A percentile compares a stretch with the other conserved stretches of the same genome.
These are phyloP conservation scores for Paraescarpia echinospica DNA, from an alignment of 1,140 invertebrate genomes.

Conservation along the genomic window DNA sequence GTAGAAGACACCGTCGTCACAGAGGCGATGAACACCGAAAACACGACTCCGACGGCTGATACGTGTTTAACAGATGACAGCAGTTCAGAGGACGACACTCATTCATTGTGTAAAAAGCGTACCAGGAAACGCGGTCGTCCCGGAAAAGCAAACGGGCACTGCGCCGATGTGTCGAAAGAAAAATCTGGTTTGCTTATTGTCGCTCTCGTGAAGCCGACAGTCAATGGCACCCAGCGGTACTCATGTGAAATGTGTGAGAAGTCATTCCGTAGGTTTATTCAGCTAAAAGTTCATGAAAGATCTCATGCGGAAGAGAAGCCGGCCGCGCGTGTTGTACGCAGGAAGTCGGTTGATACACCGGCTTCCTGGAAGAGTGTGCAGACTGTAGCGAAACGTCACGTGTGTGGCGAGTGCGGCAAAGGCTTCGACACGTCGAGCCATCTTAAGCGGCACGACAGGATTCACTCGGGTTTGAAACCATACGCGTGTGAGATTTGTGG, in stretches of 20 bases:
- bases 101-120: background rate
- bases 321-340: background rate
- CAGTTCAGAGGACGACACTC: background rate
- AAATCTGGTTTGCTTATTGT: background rate
- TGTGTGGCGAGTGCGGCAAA: background rate
- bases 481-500: constrained; percentile 87
- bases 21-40: background rate
- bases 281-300: background rate
- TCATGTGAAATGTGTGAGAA: background rate
- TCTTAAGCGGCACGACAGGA: background rate
- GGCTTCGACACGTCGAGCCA: background rate
- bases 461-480: constrained; percentile 19
- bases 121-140: background rate
- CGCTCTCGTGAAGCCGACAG: background rate
- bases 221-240: background rate
- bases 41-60: background rate
- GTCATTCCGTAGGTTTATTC: background rate
- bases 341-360: background rate
- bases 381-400: background rate
- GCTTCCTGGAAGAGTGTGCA: background rate
- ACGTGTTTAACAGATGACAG: background rate
- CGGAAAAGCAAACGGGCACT: background rate
- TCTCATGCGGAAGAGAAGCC: constrained; percentile 1
- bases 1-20: background rate
- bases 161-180: background rate